Conservation (phyloP, 2,113 vertebrate species). For the Sinocyclocheilus maitianheensis region DNA sequence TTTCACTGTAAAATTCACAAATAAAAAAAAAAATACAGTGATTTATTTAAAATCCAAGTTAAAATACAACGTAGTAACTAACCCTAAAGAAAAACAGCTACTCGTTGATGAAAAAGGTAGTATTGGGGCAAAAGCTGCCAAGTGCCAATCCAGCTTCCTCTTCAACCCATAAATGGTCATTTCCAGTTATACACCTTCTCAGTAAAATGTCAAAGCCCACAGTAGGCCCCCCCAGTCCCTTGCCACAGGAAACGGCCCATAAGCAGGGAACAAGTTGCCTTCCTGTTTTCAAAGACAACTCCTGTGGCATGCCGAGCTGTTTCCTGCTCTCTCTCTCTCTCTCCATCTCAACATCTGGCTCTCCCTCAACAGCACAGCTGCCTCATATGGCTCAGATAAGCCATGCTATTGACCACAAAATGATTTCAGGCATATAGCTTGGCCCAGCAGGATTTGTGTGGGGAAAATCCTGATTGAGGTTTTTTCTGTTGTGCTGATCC, state of each 20-base stretch:
- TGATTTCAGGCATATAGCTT: constrained; percentile 36
- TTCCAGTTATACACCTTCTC: constrained; percentile 70
- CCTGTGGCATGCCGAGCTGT: constrained; percentile 79
- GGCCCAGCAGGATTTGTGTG: background rate
- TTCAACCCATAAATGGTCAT: constrained; percentile 76
- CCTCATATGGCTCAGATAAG: constrained; percentile 53
- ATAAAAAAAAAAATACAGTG: background rate
- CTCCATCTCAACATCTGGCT: constrained; percentile 76
- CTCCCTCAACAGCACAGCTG: constrained; percentile 52
- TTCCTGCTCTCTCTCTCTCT: constrained; percentile 69
- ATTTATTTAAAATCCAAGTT: background rate
- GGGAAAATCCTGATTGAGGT: constrained; percentile 11
- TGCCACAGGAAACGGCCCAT: constrained; percentile 87
- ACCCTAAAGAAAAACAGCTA: background rate
- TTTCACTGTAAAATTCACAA: too few species aligned
- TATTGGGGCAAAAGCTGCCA: constrained; percentile 7
- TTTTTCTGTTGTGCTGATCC: background rate
- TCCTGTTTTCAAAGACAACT: constrained; percentile 92
- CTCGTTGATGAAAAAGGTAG: background rate
- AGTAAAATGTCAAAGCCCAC: constrained; percentile 74
- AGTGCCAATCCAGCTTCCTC: constrained; percentile 31
- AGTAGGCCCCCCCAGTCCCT: constrained; percentile 69
- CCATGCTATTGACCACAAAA: constrained; percentile 54
- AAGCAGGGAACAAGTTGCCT: constrained; percentile 86
- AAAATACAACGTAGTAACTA: background rate